Evolutionary conservation across 2,797 vertebrate species (phyloP).

Genomic region (Oophaga sylvatica): DNA sequence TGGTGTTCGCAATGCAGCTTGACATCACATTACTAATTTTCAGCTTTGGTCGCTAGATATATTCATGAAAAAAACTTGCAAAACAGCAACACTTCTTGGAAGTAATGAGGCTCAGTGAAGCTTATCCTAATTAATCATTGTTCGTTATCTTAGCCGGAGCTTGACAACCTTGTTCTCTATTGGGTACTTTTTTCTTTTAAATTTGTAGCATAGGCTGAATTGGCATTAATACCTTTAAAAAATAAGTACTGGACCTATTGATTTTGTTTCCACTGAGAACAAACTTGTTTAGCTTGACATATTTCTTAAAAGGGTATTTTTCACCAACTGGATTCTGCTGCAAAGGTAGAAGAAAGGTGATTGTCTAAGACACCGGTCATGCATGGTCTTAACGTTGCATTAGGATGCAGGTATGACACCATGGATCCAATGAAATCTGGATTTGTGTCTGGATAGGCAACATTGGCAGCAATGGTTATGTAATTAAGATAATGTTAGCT

Average conservation of each 20-base stretch:
- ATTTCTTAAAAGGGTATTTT: not conserved
- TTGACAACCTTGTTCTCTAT: constrained; percentile 50
- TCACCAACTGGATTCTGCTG: not conserved
- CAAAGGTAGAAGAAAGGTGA: not conserved
- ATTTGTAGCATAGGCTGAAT: constrained; percentile 39
- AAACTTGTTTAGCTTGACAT: not conserved
- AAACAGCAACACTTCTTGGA: constrained; percentile 57
- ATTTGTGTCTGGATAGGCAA: not conserved
- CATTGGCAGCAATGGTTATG: too few species aligned
- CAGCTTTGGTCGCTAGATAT: constrained; percentile 31
- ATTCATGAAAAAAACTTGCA: constrained; percentile 49
- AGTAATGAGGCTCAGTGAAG: constrained; percentile 58
- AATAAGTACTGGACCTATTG: constrained; percentile 31
- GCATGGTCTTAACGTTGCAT: not conserved
- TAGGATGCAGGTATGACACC: not conserved
- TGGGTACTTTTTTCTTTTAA: constrained; percentile 38
- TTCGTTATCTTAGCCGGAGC: constrained; percentile 50
- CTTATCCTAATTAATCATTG: constrained; percentile 61
- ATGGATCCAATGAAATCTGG: not conserved
- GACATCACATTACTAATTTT: constrained; percentile 46
- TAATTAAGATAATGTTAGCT: too few species aligned
- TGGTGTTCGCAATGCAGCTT: constrained; percentile 16
- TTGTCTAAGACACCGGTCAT: not conserved
- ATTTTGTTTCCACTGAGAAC: constrained; percentile 39
- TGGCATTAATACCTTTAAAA: constrained; percentile 39